Percentiles rank a stretch among this genome's conserved stretches.
Conservation (phyloP, 2,113 vertebrate genomes). For the Grallaria varia region DNA sequence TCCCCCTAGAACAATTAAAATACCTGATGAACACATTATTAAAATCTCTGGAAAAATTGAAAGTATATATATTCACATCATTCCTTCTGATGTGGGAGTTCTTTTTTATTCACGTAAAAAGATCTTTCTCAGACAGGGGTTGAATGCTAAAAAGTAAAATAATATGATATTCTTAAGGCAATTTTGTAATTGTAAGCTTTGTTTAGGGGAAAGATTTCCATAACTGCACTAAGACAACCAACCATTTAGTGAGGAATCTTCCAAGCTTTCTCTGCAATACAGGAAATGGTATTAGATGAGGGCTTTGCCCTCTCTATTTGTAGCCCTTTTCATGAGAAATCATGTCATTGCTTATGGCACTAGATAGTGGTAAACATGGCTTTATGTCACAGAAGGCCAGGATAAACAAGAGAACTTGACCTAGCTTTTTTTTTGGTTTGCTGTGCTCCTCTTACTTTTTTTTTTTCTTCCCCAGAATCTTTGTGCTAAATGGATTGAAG, state of each 20-base stretch:
- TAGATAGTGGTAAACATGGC: slow-evolving; percentile 5
- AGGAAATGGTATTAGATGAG: neutral
- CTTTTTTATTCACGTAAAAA: neutral
- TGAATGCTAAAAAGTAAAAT: neutral
- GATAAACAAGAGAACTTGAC: slow-evolving; percentile 56
- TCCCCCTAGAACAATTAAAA: neutral
- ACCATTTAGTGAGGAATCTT: neutral
- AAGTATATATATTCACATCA: neutral
- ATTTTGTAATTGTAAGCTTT: neutral
- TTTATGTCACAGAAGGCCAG: slow-evolving; percentile 30
- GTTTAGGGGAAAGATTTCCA: neutral
- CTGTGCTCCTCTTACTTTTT: neutral
- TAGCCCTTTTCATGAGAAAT: slow-evolving; percentile 51
- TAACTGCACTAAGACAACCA: neutral
- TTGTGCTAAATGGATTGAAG: slow-evolving; percentile 54
- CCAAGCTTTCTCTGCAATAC: neutral
- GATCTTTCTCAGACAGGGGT: neutral
- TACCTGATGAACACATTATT: neutral
- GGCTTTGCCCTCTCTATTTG: neutral
- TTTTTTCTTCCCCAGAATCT: neutral
- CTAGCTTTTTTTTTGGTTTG: slow-evolving; percentile 24
- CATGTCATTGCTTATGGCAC: slow-evolving; percentile 32
- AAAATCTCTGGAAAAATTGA: neutral
- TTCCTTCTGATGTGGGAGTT: neutral
- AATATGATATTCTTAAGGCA: slow-evolving; percentile 8